Percentiles rank a stretch among this genome's conserved stretches.
These are phyloP conservation scores for Danionella dracula DNA, from an alignment of 2,797 vertebrate species.

Conservation along the genomic window DNA sequence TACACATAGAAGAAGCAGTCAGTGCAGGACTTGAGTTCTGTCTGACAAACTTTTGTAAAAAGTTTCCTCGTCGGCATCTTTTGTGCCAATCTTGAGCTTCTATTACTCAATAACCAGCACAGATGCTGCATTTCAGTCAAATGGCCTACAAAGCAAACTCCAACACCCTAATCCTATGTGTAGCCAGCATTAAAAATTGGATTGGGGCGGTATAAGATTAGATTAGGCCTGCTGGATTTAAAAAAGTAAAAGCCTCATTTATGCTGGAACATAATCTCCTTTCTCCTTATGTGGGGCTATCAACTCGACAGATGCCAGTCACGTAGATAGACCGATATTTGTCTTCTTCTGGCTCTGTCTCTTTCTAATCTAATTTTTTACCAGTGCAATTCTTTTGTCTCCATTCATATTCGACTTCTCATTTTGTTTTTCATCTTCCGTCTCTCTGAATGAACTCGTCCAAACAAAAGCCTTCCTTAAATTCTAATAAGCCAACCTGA, in stretches of 20 bases:
- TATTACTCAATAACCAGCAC: slow-evolving; percentile 54
- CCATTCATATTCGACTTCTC: slow-evolving; percentile 54
- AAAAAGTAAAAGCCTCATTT: slow-evolving; percentile 92
- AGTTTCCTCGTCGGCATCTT: slow-evolving; percentile 12
- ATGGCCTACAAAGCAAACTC: slow-evolving; percentile 83
- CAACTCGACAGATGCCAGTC: slow-evolving; percentile 73
- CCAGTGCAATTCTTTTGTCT: slow-evolving; percentile 41
- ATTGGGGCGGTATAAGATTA: slow-evolving; percentile 96
- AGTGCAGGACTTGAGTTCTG: background rate
- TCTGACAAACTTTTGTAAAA: background rate
- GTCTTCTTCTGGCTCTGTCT: slow-evolving; percentile 45
- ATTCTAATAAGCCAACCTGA: slow-evolving; percentile 57
- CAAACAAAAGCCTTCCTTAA: slow-evolving; percentile 65
- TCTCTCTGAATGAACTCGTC: slow-evolving; percentile 61
- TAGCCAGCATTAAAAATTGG: slow-evolving; percentile 98
- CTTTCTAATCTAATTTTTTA: slow-evolving; percentile 38
- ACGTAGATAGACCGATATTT: slow-evolving; percentile 52
- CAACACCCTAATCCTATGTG: slow-evolving; percentile 88
- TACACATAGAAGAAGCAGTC: no score
- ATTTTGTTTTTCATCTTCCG: slow-evolving; percentile 17
- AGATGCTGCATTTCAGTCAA: slow-evolving; percentile 81
- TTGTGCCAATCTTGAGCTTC: slow-evolving; percentile 32
- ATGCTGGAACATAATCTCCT: slow-evolving; percentile 91
- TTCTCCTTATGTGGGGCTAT: slow-evolving; percentile 75
- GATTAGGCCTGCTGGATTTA: slow-evolving; percentile 93